A percentile compares a stretch with the other conserved stretches of the same genome.
Conservation (phyloP, 1,140 invertebrate species). For the Pseudomyrmex pallidus region DNA sequence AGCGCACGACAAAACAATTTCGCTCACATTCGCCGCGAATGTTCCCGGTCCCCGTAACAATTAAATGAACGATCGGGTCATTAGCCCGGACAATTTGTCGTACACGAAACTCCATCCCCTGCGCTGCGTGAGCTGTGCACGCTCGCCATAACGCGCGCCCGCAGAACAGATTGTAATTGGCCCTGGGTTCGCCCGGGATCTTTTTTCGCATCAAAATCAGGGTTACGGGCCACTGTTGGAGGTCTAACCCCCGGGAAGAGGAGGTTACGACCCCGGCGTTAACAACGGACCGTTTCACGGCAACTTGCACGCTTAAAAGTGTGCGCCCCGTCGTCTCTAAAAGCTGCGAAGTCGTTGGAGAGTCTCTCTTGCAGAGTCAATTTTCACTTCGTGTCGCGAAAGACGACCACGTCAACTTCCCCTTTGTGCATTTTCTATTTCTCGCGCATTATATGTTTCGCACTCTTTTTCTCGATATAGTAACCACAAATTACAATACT, state of each 20-base stretch:
- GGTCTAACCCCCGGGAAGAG: background rate
- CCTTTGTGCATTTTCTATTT: too few relatives aligned
- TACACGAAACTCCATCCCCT: background rate
- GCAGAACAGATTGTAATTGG: conserved; percentile 19
- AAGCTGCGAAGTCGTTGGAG: background rate
- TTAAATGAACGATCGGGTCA: conserved; percentile 52
- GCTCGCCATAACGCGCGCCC: background rate
- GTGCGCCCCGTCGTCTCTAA: background rate
- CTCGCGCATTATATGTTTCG: too few relatives aligned
- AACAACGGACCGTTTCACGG: background rate
- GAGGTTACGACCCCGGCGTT: background rate
- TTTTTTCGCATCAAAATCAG: conserved; percentile 15
- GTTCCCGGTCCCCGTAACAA: conserved; percentile 24
- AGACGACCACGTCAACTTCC: too few relatives aligned
- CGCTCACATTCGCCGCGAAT: conserved; percentile 27
- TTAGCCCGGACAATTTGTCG: conserved; percentile 46
- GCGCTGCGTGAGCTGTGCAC: background rate
- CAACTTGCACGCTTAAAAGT: conserved; percentile 12
- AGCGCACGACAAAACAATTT: conserved; percentile 38
- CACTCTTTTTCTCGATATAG: too few relatives aligned
- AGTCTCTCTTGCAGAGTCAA: background rate
- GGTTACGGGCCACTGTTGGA: background rate
- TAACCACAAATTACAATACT: too few relatives aligned
- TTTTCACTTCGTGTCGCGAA: background rate
- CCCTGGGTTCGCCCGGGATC: background rate